A percentile compares a stretch with the other conserved stretches of the same genome.
These are phyloP conservation scores for Catharus ustulatus DNA, from an alignment of 2,797 vertebrate genomes.

Conservation along the genomic window DNA sequence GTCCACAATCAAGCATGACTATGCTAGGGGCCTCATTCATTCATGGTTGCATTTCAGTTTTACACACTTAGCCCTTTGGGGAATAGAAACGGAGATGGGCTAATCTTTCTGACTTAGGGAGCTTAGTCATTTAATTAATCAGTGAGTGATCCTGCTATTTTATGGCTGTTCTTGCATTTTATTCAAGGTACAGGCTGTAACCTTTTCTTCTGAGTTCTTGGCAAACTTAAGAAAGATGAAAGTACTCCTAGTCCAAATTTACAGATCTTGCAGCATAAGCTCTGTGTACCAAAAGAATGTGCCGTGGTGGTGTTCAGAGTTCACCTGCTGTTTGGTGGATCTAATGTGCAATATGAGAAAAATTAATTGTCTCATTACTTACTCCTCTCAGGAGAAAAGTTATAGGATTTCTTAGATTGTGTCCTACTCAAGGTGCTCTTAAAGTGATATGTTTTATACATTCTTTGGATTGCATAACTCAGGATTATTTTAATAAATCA, in stretches of 20 bases:
- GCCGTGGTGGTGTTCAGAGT: background rate
- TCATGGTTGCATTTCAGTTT: background rate
- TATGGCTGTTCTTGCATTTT: background rate
- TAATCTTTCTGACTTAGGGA: background rate
- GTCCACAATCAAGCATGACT: background rate
- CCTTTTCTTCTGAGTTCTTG: background rate
- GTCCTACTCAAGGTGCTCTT: background rate
- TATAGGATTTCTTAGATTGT: background rate
- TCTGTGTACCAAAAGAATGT: background rate
- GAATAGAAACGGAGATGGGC: background rate
- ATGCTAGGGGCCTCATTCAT: background rate
- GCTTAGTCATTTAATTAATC: background rate
- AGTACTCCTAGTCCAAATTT: background rate
- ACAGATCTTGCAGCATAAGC: background rate
- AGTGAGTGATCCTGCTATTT: background rate
- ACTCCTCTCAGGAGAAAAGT: background rate
- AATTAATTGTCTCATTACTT: slow-evolving; percentile 10
- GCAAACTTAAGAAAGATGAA: background rate
- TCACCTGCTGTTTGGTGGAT: slow-evolving; percentile 13
- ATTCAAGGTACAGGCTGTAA: background rate
- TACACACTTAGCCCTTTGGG: background rate
- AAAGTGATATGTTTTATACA: slow-evolving; percentile 1
- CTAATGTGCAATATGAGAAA: background rate
- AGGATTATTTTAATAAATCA: slow-evolving; percentile 17
- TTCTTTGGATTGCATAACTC: slow-evolving; percentile 30